Base-by-base conservation (phyloP, 2,113 vertebrate genomes). In the Polypterus bichir region DNA sequence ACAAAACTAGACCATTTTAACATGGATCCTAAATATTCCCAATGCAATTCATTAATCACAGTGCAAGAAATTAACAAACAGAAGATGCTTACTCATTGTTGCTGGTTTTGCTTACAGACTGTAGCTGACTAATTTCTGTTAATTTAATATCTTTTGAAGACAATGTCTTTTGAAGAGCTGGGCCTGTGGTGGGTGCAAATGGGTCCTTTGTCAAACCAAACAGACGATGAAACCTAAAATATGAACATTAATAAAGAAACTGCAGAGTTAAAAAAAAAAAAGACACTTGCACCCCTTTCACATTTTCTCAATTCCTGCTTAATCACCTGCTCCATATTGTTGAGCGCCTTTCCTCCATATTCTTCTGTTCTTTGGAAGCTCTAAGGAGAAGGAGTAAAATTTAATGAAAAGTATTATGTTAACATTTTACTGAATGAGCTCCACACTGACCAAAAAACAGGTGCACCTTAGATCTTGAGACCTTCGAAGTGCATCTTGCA, bases 271-370 rank as follows among this genome's bases (percentile, higher is more conserved):
- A 27, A 27, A 27, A 27, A 27, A 27, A 27, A 27, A 27, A 27
- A 2, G 27, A 27, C 27, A 27, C 27, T 27, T 27, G 27, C 27
- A 27, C 27, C 9, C 49, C 49, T 9, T 51, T 9, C 11, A 49
- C 47, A 27, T 27, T 9, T 60, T 6, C 59, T 6, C 4, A n/a
- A 8, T 47, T 11, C 62, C 53, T 10, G 45, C 5, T 27, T 5
- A n/a, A 64, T 71, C 44, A 86, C 86, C 74, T 85, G 63, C 51
- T 80, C 86, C 86, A 88, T 61, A 86, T 74, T 63, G 78, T 81
- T 62, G 69, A 75, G 45, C 64, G 75, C 66, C 48, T 73, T 11
- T 86, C 82, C 7, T 78, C 79, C 4, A 71, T 70, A 9, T 76
- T 68, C 57, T 59, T 75, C 58, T 76, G 81, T 60, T 68, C 80